A percentile compares a stretch with the other conserved stretches of the same genome.
Conservation (phyloP, 2,888 invertebrate species). For the Orthosia incerta region DNA sequence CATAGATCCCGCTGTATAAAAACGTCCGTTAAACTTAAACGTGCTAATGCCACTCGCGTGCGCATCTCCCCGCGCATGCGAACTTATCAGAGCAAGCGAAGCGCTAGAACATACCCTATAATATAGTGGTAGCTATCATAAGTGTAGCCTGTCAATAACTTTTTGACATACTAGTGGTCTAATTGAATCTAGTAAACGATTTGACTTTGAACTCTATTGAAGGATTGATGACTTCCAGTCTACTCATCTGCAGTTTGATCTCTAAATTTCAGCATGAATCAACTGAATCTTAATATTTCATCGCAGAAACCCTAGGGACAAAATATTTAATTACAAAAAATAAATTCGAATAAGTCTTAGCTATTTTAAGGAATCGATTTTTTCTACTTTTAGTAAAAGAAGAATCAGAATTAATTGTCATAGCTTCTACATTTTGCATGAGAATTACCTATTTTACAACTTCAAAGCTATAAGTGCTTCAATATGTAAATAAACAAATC, state of each 20-base stretch:
- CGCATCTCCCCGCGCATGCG: conserved; percentile 28
- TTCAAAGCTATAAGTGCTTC: neutral
- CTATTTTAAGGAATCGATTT: too few relatives aligned
- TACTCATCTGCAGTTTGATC: neutral
- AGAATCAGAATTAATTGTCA: neutral
- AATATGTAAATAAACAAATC: neutral
- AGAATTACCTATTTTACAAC: neutral
- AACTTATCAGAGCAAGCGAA: conserved; percentile 7
- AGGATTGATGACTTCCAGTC: neutral
- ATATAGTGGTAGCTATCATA: neutral
- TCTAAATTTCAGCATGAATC: too few relatives aligned
- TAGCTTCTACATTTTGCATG: neutral
- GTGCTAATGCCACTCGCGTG: conserved; percentile 41
- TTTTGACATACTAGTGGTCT: too few relatives aligned
- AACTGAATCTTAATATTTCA: too few relatives aligned
- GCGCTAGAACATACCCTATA: conserved; percentile 1
- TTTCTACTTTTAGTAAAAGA: too few relatives aligned
- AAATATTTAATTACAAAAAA: too few relatives aligned
- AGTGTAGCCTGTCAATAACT: neutral
- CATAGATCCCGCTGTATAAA: conserved; percentile 33
- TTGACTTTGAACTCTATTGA: neutral
- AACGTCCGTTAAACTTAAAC: conserved; percentile 38
- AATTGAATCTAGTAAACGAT: too few relatives aligned
- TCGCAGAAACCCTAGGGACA: too few relatives aligned
- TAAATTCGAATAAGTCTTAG: too few relatives aligned